phyloP scores from a whole-genome alignment of 2,113 vertebrate species.

The Pampusana beccarii region DNA sequence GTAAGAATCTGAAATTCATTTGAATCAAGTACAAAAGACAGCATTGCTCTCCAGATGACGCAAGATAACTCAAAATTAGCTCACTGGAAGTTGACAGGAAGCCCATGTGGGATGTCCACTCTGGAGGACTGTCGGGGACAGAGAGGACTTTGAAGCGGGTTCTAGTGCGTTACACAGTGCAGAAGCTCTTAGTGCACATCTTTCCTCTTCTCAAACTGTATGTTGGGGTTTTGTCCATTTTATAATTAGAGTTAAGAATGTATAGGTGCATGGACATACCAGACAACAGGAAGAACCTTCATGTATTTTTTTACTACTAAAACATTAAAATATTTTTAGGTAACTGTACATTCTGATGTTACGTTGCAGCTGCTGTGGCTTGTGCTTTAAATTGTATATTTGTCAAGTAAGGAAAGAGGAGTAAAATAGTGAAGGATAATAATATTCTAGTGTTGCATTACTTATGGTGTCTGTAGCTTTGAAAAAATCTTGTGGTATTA shows the following conservation, averaged over 20 bases:
- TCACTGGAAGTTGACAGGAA: neutral
- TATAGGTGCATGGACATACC: neutral
- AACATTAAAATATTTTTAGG: neutral
- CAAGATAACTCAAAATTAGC: neutral
- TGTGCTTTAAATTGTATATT: neutral
- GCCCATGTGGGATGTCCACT: neutral
- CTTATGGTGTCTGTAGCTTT: neutral
- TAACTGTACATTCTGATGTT: neutral
- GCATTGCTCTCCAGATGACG: neutral
- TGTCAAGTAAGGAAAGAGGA: neutral
- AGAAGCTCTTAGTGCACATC: neutral
- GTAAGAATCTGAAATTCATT: neutral
- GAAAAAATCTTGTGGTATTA: neutral
- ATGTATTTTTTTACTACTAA: neutral
- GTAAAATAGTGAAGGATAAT: neutral
- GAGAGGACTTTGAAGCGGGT: neutral
- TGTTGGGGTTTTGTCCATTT: neutral
- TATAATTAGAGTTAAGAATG: neutral
- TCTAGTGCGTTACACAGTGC: fast-evolving
- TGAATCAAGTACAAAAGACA: neutral
- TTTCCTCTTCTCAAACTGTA: neutral
- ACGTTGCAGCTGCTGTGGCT: neutral
- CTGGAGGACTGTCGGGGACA: neutral
- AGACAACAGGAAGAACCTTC: neutral
- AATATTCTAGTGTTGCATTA: neutral